phyloP scores from a whole-genome alignment of 64 coral and sea anemone species.

The Montipora cactus region DNA sequence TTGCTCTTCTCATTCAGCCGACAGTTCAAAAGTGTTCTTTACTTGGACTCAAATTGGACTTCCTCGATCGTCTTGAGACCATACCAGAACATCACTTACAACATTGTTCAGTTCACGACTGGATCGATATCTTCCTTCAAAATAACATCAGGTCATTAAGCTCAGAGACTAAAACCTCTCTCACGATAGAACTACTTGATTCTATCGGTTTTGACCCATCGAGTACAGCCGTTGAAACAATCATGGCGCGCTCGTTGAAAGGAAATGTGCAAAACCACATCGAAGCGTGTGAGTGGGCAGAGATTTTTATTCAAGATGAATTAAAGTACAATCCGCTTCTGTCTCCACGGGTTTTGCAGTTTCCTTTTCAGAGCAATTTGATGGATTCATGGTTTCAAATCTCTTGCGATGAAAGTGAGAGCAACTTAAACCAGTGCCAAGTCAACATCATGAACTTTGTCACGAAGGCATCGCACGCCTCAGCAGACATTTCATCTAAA shows the following conservation, averaged over 20 bases:
- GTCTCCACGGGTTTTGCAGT: background rate
- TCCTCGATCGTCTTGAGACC: background rate
- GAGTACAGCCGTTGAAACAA: background rate
- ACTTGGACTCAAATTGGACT: conserved; percentile 17
- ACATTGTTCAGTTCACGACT: background rate
- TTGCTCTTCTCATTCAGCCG: too few species aligned
- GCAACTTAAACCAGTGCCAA: background rate
- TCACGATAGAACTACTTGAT: conserved; percentile 9
- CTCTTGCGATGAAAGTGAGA: background rate
- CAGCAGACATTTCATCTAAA: too few species aligned
- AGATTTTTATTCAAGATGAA: conserved; percentile 33
- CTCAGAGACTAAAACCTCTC: background rate
- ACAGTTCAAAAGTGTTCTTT: background rate
- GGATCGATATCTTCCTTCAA: background rate
- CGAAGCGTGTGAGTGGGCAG: conserved; percentile 1
- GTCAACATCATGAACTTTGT: conserved; percentile 25
- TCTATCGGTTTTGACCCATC: conserved; percentile 1
- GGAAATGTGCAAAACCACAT: background rate
- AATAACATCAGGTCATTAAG: background rate
- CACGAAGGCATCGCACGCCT: too few species aligned
- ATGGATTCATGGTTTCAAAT: background rate
- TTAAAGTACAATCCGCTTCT: conserved; percentile 11
- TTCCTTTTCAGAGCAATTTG: background rate
- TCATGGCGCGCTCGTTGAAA: background rate
- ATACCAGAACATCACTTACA: background rate